Base-by-base conservation (phyloP, 1,140 invertebrate genomes). In the Drosophila truncata region DNA sequence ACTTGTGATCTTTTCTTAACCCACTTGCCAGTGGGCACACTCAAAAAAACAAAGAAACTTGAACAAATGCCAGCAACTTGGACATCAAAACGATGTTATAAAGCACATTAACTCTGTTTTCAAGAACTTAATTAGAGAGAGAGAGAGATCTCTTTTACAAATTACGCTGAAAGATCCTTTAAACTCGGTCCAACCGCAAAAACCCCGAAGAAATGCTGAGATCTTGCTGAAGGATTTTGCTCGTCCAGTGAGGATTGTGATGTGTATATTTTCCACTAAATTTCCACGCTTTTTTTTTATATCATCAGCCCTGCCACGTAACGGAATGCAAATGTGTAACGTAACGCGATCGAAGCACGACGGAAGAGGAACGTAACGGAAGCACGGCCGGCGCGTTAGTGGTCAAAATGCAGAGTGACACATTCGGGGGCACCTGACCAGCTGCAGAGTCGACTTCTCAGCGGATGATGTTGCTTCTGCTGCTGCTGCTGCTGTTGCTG, bases 321-420 rank as follows among this genome's bases (percentile, higher is more conserved):
- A 49, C 44, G 41, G 25, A 37, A 29, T 54, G 55, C 14, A 29
- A 33, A 50, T 27, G 23, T 14, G 50, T 33, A 54, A 44, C 35
- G 39, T 33, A 60, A 44, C 46, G 57, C 61, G 25, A 76, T 46
- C 25, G 47, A 39, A 33, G 33, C 25, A 41, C 50, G 42, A 25
- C 76, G 66, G 16, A 37, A 29, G 80, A 29, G 80, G 71, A 78
- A 64, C 77, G 78, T 67, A 80, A 78, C 84, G 91, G 91, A 92
- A 90, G 88, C 85, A 87, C 82, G 82, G 91, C 91, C 91, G 91
- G 84, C 91, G 81, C 91, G 91, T 92, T 86, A 86, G 91, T 92
- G 91, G 91, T 92, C 91, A 92, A 72, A 92, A 92, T 92, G 87
- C 87, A 91, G 76, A 92, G 87, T 91, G 87, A 92, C 91, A 92